Percentiles rank a stretch among this genome's conserved stretches.
Evolutionary conservation across 2,888 invertebrate species (phyloP).

Genomic region (Megaustenia siamemsis): DNA sequence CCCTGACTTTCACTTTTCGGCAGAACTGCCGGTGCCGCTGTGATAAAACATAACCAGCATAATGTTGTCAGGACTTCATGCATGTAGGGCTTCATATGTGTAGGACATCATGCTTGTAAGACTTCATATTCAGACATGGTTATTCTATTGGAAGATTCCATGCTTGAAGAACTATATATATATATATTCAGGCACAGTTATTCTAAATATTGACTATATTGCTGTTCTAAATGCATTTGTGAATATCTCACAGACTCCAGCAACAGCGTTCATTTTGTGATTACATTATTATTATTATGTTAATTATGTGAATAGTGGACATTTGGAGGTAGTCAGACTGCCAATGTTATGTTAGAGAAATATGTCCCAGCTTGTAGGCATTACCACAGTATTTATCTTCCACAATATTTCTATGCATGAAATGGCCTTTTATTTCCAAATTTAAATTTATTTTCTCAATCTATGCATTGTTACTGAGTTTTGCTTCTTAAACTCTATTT

Average conservation of each 20-base stretch:
- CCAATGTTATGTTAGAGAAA: not conserved
- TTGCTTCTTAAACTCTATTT: not conserved
- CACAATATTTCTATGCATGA: conserved; percentile 38
- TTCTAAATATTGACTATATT: too few species aligned
- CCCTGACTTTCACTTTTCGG: conserved; percentile 4
- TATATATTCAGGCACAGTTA: not conserved
- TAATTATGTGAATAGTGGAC: not conserved
- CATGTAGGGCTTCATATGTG: not conserved
- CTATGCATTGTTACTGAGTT: conserved; percentile 31
- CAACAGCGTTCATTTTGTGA: conserved; percentile 8
- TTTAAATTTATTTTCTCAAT: not conserved
- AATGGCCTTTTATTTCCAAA: conserved; percentile 21
- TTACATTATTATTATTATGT: not conserved
- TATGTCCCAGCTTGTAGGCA: not conserved
- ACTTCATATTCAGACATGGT: not conserved
- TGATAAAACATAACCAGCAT: conserved; percentile 23
- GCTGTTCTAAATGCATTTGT: not conserved
- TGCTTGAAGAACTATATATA: not conserved
- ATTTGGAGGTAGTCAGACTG: not conserved
- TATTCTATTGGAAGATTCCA: not conserved
- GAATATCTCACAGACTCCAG: not conserved
- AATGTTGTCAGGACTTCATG: not conserved
- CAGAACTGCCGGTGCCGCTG: conserved; percentile 35
- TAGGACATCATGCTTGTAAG: not conserved
- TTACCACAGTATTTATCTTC: conserved; percentile 32